phyloP scores from a whole-genome alignment of 2,888 invertebrate genomes.

The Charanyca ferruginea region DNA sequence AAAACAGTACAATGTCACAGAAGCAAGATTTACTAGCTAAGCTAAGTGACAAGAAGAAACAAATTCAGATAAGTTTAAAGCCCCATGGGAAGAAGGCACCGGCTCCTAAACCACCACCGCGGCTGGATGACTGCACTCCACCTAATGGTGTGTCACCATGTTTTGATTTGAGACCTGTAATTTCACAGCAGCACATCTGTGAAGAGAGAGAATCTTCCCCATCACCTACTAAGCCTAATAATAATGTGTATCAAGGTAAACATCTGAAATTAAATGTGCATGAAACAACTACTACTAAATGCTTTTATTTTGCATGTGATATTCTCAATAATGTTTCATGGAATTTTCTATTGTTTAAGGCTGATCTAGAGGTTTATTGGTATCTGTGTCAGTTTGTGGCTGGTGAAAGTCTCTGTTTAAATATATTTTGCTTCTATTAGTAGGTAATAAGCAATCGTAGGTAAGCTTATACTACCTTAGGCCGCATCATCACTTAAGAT shows the following conservation, averaged over 20 bases:
- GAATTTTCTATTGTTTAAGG: constrained; percentile 3
- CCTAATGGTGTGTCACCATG: constrained; percentile 88
- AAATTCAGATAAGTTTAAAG: constrained; percentile 86
- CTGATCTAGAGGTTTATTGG: constrained; percentile 20
- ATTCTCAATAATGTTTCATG: not conserved
- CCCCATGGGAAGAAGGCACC: constrained; percentile 81
- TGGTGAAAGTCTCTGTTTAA: not conserved
- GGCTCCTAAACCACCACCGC: constrained; percentile 86
- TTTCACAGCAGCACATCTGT: constrained; percentile 86
- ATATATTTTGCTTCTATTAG: not conserved
- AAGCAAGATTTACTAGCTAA: constrained; percentile 92
- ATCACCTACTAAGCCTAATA: constrained; percentile 77
- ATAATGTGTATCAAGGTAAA: constrained; percentile 76
- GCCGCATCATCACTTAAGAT: no score
- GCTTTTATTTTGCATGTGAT: not conserved
- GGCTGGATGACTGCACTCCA: constrained; percentile 84
- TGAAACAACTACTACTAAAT: constrained; percentile 33
- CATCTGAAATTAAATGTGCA: constrained; percentile 29
- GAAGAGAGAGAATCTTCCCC: constrained; percentile 81
- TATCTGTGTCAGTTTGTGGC: constrained; percentile 11
- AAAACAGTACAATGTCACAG: constrained; percentile 83
- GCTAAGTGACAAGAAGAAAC: constrained; percentile 92
- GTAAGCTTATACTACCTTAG: no score
- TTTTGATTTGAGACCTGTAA: constrained; percentile 86
- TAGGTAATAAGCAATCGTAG: constrained; percentile 1